These are phyloP conservation scores for Coelopa frigida DNA, from an alignment of 1,140 invertebrate genomes.

Conservation along the genomic window DNA sequence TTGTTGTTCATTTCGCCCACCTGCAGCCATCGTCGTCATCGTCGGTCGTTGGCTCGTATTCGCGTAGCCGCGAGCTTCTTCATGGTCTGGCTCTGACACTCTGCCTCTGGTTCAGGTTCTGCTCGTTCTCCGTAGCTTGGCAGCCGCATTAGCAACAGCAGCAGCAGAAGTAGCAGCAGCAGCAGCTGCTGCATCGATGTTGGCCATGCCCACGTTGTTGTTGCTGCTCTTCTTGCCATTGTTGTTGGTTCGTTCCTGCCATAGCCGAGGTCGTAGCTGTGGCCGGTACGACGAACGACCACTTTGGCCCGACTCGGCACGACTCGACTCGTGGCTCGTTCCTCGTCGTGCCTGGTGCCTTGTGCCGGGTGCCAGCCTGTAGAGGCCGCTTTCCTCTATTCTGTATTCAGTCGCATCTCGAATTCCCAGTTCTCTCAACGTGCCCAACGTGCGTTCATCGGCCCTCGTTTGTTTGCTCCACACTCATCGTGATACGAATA, in stretches of 20 bases:
- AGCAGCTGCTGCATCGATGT: slow-evolving; percentile 5
- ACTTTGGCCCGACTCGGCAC: no score
- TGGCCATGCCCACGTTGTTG: background rate
- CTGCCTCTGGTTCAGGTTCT: background rate
- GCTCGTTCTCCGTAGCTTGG: background rate
- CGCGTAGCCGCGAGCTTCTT: background rate
- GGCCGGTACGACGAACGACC: no score
- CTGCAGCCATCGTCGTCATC: no score
- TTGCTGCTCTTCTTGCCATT: background rate
- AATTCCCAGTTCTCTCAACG: slow-evolving; percentile 7
- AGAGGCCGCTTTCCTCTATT: background rate
- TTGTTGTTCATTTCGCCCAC: no score
- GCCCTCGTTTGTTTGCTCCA: no score
- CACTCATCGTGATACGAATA: no score
- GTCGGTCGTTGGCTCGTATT: no score
- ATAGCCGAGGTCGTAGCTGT: no score
- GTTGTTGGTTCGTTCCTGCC: background rate
- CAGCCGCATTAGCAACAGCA: background rate
- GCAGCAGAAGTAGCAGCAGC: background rate
- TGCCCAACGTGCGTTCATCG: no score
- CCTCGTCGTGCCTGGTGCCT: background rate
- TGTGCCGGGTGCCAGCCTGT: slow-evolving; percentile 8
- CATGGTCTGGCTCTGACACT: slow-evolving; percentile 1
- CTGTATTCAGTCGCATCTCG: slow-evolving; percentile 2
- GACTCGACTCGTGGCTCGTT: slow-evolving; percentile 2